Percentiles rank a stretch among this genome's conserved stretches.
Evolutionary conservation across 1,140 invertebrate genomes (phyloP).

Genomic region (Cyclargus thomasi): DNA sequence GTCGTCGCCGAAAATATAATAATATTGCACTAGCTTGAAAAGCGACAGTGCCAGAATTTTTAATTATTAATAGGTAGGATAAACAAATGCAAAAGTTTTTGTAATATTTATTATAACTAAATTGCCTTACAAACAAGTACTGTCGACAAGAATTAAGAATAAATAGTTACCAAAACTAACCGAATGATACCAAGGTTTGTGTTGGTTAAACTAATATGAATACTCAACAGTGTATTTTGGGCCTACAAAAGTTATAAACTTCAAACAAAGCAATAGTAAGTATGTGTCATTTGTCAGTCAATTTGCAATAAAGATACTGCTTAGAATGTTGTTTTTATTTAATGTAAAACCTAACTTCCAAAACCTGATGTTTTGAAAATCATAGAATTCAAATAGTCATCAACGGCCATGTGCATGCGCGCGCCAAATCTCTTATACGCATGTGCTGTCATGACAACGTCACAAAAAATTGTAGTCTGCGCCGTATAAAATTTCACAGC

Average conservation of each 20-base stretch:
- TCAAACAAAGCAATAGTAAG: conserved; percentile 4
- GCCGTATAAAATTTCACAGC: no score
- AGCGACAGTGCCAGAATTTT: neutral
- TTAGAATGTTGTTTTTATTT: conserved; percentile 8
- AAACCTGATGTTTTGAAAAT: no score
- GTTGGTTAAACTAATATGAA: neutral
- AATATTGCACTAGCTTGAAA: neutral
- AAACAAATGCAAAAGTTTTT: neutral
- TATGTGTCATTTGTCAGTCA: conserved; percentile 23
- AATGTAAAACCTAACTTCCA: neutral
- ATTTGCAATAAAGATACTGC: conserved; percentile 20
- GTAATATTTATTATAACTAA: neutral
- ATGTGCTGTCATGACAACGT: no score
- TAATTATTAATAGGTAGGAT: neutral
- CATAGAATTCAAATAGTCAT: no score
- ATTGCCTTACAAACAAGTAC: neutral
- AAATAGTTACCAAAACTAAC: neutral
- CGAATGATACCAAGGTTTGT: no score
- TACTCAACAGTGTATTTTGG: neutral
- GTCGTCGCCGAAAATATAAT: neutral
- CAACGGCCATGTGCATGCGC: no score
- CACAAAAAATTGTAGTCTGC: no score
- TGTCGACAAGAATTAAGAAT: neutral
- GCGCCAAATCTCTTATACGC: no score
- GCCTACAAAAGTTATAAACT: conserved; percentile 4